Evolutionary conservation across 30 jellyfish, hydroid and myxozoan species (phyloP).

Genomic region (Aurelia sp.): DNA sequence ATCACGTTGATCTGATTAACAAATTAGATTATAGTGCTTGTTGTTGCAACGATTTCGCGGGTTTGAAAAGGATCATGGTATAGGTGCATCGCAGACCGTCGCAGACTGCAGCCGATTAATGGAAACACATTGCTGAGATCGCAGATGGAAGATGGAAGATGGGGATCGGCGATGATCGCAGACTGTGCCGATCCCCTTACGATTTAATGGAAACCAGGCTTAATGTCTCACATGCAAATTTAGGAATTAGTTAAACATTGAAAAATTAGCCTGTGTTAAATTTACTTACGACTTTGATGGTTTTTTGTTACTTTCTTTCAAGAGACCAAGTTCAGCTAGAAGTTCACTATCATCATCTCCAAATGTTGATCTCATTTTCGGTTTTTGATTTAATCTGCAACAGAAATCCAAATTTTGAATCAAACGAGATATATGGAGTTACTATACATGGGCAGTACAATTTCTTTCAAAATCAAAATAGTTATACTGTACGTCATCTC

Average conservation of each 20-base stretch:
- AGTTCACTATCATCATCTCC: constrained; percentile 83
- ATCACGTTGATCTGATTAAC: no score
- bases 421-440: neutral
- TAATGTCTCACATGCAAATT: neutral
- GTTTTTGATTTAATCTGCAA: constrained; percentile 13
- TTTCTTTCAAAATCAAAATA: neutral
- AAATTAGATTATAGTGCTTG: no score
- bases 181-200: no score
- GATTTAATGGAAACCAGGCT: no score
- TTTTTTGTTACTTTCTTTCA: constrained; percentile 52
- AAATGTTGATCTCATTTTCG: constrained; percentile 1
- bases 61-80: no score
- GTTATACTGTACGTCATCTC: no score
- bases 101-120: no score
- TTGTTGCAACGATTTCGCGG: no score
- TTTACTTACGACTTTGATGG: constrained; percentile 29
- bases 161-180: no score
- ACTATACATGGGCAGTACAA: neutral
- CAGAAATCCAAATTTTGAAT: neutral
- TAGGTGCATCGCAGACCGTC: no score
- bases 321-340: constrained; percentile 82
- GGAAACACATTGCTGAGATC: no score
- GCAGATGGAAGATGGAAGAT: no score
- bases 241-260: neutral
- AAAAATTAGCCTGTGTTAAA: neutral